A percentile compares a stretch with the other conserved stretches of the same genome.
Conservation (phyloP, 1,140 invertebrate genomes). For the Drosophila virilis region DNA sequence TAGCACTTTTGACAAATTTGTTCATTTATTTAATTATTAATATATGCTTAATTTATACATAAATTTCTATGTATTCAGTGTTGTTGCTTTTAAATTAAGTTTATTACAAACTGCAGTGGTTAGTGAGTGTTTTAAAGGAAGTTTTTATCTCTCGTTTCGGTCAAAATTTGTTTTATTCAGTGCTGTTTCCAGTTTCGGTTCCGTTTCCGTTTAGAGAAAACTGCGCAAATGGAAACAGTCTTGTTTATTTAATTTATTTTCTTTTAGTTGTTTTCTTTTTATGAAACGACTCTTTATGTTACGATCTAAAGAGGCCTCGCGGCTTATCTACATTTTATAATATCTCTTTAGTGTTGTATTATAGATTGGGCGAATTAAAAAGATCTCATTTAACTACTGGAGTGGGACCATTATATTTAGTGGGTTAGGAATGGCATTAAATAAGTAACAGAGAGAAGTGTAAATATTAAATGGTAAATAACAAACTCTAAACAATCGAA, state of each 20-base stretch:
- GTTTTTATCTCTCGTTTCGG: constrained; percentile 12
- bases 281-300: not conserved
- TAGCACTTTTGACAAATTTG: constrained; percentile 72
- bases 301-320: constrained; percentile 6
- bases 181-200: constrained; percentile 14
- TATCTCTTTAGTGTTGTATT: constrained; percentile 1
- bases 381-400: constrained; percentile 7
- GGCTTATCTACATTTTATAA: constrained; percentile 14
- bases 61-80: constrained; percentile 55
- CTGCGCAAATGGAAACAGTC: constrained; percentile 4
- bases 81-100: constrained; percentile 51
- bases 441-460: constrained; percentile 10
- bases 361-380: not conserved
- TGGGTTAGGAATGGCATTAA: constrained; percentile 2
- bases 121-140: constrained; percentile 29
- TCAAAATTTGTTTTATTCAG: constrained; percentile 7
- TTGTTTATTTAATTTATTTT: not conserved
- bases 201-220: not conserved
- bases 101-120: constrained; percentile 24
- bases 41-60: constrained; percentile 52
- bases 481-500: constrained; percentile 64
- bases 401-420: constrained; percentile 22
- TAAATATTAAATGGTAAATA: constrained; percentile 62
- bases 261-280: constrained; percentile 1
- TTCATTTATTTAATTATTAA: constrained; percentile 43